Evolutionary conservation across 2,888 invertebrate species (phyloP).

Genomic region (Cephus sareptanus): DNA sequence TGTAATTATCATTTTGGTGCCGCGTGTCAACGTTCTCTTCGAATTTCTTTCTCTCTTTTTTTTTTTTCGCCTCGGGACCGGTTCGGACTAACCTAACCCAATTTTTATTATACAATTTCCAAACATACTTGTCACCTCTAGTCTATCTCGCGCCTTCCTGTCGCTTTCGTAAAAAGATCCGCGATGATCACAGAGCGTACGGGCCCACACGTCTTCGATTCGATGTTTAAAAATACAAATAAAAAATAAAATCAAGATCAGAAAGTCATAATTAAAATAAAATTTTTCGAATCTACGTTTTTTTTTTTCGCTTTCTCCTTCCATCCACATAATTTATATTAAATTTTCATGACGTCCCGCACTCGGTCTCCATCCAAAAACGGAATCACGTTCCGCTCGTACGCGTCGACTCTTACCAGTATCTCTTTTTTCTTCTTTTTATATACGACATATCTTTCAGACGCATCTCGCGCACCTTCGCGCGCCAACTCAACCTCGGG

Average conservation of each 20-base stretch:
- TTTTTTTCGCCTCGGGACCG: neutral
- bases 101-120: neutral
- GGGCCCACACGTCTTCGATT: neutral
- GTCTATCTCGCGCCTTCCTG: neutral
- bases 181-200: neutral
- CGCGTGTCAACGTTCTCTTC: conserved; percentile 12
- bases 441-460: conserved; percentile 31
- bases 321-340: neutral
- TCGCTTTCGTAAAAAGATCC: neutral
- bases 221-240: neutral
- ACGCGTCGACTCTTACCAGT: neutral
- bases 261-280: neutral
- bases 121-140: neutral
- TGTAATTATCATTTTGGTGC: conserved; percentile 14
- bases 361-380: neutral
- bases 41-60: neutral
- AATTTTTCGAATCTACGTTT: neutral
- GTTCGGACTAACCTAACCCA: neutral
- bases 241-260: too few relatives aligned
- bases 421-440: neutral
- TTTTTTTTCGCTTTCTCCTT: neutral
- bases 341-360: neutral
- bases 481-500: neutral
- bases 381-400: conserved; percentile 7
- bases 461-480: conserved; percentile 18